These are phyloP conservation scores for Tiphia femorata DNA, from an alignment of 2,888 invertebrate genomes.

Conservation along the genomic window DNA sequence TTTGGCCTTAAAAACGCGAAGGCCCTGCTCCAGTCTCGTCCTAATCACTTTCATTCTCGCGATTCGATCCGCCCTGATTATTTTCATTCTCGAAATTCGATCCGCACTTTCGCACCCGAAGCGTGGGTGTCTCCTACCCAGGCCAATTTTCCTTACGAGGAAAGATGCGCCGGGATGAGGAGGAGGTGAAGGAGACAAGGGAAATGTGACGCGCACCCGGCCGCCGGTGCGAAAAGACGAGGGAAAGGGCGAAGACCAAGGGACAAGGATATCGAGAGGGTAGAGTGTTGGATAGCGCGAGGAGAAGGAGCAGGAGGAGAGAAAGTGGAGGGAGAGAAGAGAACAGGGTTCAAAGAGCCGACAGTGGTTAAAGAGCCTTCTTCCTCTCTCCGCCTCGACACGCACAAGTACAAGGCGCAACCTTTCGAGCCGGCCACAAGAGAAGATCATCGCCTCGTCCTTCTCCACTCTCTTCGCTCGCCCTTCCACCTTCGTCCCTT, in stretches of 20 bases:
- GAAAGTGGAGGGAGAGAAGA: constrained; percentile 29
- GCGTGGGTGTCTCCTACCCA: constrained; percentile 27
- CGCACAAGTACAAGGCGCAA: constrained; percentile 53
- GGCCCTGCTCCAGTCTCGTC: too few relatives aligned
- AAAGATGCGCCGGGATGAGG: constrained; percentile 25
- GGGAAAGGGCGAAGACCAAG: constrained; percentile 25
- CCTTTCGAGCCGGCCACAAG: constrained; percentile 43
- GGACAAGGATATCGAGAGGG: constrained; percentile 17
- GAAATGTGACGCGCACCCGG: constrained; percentile 20
- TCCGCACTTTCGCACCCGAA: too few relatives aligned
- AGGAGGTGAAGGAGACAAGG: constrained; percentile 33
- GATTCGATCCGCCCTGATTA: too few relatives aligned
- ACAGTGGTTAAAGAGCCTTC: constrained; percentile 65
- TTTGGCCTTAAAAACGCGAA: too few relatives aligned
- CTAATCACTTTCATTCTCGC: too few relatives aligned
- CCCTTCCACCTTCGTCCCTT: constrained; percentile 31
- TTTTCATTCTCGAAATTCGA: too few relatives aligned
- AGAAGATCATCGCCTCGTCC: constrained; percentile 37
- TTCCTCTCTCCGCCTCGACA: constrained; percentile 50
- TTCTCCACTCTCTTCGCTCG: constrained; percentile 26
- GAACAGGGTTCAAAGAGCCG: constrained; percentile 65
- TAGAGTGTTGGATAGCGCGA: constrained; percentile 20
- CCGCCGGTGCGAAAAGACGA: constrained; percentile 20
- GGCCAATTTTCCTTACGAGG: constrained; percentile 16
- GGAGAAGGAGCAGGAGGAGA: too few relatives aligned